A percentile compares a stretch with the other conserved stretches of the same genome.
Evolutionary conservation across 2,113 vertebrate species (phyloP).

Genomic region (Chloroceryle aenea): DNA sequence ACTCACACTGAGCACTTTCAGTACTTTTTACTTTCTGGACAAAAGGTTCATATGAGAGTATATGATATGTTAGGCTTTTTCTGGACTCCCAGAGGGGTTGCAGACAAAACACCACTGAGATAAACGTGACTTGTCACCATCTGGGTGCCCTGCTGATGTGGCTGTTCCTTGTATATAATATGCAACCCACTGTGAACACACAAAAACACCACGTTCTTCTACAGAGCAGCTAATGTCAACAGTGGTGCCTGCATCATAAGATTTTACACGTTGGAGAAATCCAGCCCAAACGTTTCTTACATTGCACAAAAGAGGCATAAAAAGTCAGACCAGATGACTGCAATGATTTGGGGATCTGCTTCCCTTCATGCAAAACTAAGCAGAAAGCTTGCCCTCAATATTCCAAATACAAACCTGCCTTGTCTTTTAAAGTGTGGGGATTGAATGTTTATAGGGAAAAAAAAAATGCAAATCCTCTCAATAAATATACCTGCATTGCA

Average conservation of each 20-base stretch:
- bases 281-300: not conserved
- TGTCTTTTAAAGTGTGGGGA: not conserved
- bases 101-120: not conserved
- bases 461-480: not conserved
- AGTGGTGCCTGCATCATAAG: not conserved
- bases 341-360: not conserved
- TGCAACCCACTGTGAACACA: not conserved
- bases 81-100: not conserved
- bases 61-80: not conserved
- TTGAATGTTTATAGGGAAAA: not conserved
- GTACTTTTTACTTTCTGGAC: not conserved
- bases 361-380: not conserved
- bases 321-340: not conserved
- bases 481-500: not conserved
- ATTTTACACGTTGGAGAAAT: not conserved
- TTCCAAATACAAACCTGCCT: not conserved
- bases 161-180: not conserved
- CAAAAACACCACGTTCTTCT: not conserved
- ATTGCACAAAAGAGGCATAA: not conserved
- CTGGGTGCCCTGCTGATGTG: not conserved
- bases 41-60: not conserved
- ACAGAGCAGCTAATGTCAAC: not conserved
- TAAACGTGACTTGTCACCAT: accelerated
- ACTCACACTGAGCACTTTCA: not conserved
- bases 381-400: not conserved